Conservation (phyloP, 2,113 vertebrate species). For the Lepisosteus oculatus region DNA sequence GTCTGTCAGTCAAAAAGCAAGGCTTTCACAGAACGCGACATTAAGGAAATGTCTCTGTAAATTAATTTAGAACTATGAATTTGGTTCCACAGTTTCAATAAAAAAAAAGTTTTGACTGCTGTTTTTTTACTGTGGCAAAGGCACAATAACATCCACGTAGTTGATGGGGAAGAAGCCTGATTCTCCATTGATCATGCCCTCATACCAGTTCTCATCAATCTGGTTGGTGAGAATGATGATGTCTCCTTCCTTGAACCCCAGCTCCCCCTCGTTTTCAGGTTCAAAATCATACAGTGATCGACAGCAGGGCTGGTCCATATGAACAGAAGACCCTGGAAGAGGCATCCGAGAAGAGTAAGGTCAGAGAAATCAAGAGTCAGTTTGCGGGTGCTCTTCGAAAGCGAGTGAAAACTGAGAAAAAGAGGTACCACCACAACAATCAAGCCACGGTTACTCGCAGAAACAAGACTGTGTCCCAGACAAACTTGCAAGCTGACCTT, state of each 20-base stretch:
- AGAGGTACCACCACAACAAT: not conserved
- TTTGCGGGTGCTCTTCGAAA: not conserved
- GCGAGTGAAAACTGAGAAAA: not conserved
- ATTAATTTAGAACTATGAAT: constrained; percentile 41
- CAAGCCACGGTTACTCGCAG: no score
- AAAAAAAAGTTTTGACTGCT: constrained; percentile 7
- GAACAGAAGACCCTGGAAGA: constrained; percentile 66
- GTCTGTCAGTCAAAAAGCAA: constrained; percentile 62
- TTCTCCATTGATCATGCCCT: constrained; percentile 82
- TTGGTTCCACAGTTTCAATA: constrained; percentile 37
- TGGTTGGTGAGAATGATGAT: constrained; percentile 90
- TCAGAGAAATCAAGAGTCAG: no score
- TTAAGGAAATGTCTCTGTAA: constrained; percentile 52
- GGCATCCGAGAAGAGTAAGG: not conserved
- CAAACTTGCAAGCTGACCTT: no score
- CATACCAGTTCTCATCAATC: constrained; percentile 96
- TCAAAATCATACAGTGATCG: constrained; percentile 90
- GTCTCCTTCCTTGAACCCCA: constrained; percentile 93
- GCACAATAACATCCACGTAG: constrained; percentile 87
- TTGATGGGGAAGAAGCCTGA: constrained; percentile 94
- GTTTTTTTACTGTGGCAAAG: constrained; percentile 77
- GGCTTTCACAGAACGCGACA: constrained; percentile 67
- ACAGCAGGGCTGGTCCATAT: constrained; percentile 86
- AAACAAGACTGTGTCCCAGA: no score
- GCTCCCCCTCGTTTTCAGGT: constrained; percentile 89